A percentile compares a stretch with the other conserved stretches of the same genome.
These are phyloP conservation scores for Lymantria monacha DNA, from an alignment of 2,888 invertebrate species.

Conservation along the genomic window DNA sequence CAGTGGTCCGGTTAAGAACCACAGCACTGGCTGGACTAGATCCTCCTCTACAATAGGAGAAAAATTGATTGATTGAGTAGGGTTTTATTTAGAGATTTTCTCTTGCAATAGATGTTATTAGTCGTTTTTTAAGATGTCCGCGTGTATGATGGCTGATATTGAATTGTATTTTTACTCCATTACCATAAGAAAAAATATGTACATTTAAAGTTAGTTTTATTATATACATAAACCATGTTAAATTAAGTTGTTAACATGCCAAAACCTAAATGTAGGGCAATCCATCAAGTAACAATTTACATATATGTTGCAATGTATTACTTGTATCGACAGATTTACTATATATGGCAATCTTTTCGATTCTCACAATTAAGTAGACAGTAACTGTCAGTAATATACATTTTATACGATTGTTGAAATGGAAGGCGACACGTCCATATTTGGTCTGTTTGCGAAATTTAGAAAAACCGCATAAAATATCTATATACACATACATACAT, in stretches of 20 bases:
- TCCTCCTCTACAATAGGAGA: too few relatives aligned
- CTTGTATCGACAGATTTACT: slow-evolving; percentile 35
- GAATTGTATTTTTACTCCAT: too few relatives aligned
- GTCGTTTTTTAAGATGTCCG: too few relatives aligned
- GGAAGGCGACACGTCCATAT: neutral
- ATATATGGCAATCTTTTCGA: slow-evolving; percentile 50
- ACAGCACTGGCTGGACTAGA: too few relatives aligned
- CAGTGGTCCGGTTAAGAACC: too few relatives aligned
- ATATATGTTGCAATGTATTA: slow-evolving; percentile 35
- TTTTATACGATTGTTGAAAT: slow-evolving; percentile 13
- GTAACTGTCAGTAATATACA: slow-evolving; percentile 10
- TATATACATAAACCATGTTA: slow-evolving; percentile 9
- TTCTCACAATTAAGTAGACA: slow-evolving; percentile 46
- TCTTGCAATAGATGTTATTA: too few relatives aligned
- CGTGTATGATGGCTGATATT: too few relatives aligned
- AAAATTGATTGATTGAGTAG: too few relatives aligned
- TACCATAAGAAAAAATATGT: too few relatives aligned
- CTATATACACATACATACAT: too few relatives aligned
- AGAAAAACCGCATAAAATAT: slow-evolving; percentile 1
- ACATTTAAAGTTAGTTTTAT: too few relatives aligned
- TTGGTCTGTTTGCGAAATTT: slow-evolving; percentile 8
- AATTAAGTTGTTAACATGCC: slow-evolving; percentile 43
- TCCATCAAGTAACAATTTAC: slow-evolving; percentile 47
- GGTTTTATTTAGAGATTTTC: too few relatives aligned
- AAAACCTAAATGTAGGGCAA: slow-evolving; percentile 16